A percentile compares a stretch with the other conserved stretches of the same genome.
These are phyloP conservation scores for Calcarius lapponicus DNA, from an alignment of 2,797 vertebrate species.

Conservation along the genomic window DNA sequence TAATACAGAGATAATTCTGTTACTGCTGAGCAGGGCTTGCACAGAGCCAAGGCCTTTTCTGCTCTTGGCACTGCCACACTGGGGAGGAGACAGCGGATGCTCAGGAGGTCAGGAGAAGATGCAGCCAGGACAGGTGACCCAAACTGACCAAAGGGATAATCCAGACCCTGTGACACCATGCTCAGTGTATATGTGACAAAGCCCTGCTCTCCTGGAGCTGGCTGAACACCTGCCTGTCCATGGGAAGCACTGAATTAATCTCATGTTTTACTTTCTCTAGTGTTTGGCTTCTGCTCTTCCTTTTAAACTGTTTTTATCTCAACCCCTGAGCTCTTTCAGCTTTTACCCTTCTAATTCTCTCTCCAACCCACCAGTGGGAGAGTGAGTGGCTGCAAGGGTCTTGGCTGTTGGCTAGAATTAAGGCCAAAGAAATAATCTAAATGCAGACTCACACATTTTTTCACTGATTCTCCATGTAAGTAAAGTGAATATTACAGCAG, in stretches of 20 bases:
- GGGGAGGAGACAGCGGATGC: neutral
- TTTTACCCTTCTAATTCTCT: neutral
- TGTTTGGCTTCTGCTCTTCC: neutral
- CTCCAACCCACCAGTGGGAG: rapidly evolving
- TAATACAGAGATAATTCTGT: neutral
- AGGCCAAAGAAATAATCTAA: constrained; percentile 16
- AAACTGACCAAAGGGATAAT: neutral
- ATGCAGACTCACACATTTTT: constrained; percentile 52
- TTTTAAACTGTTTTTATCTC: neutral
- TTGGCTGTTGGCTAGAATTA: neutral
- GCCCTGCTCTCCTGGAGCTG: neutral
- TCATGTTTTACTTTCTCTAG: neutral
- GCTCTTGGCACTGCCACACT: neutral
- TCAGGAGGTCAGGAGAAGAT: rapidly evolving
- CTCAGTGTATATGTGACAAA: neutral
- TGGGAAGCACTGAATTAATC: neutral
- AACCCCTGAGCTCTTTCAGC: neutral
- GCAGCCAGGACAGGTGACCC: neutral
- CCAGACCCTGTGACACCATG: neutral
- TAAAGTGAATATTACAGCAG: constrained; percentile 55
- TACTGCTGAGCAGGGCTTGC: neutral
- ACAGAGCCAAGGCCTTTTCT: neutral
- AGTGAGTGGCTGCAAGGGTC: rapidly evolving
- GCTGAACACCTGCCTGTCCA: neutral
- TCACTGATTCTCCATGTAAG: constrained; percentile 25